Evolutionary conservation across 2,888 invertebrate species (phyloP).

Genomic region (Pristionchus arcanus): DNA sequence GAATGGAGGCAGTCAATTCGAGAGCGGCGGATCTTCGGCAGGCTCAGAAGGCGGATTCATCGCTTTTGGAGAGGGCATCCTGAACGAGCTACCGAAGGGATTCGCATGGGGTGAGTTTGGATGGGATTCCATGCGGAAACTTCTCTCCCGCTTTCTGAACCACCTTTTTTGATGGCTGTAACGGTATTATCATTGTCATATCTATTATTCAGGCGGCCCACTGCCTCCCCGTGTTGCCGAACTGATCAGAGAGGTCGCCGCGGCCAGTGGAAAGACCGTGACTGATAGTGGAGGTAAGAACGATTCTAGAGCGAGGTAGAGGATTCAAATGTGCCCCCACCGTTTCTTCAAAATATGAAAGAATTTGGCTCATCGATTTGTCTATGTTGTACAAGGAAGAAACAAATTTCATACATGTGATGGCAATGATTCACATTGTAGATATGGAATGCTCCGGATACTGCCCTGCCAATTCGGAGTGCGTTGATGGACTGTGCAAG

Average conservation of each 20-base stretch:
- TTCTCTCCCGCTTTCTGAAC: too few species aligned
- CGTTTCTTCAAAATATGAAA: background rate
- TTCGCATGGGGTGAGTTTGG: background rate
- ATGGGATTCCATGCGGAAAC: too few species aligned
- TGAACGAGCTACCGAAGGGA: constrained; percentile 18
- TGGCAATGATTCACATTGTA: constrained; percentile 13
- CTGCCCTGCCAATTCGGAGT: constrained; percentile 74
- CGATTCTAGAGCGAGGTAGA: background rate
- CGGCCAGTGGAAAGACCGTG: background rate
- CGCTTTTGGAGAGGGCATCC: constrained; percentile 52
- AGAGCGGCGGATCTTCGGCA: background rate
- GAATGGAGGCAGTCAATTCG: constrained; percentile 32
- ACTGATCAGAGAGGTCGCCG: background rate
- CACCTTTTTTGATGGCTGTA: too few species aligned
- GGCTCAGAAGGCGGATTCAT: constrained; percentile 53
- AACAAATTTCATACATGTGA: background rate
- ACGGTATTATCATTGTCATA: too few species aligned
- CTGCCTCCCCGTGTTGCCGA: background rate
- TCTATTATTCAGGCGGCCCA: background rate
- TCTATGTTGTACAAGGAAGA: background rate
- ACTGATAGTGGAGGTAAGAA: constrained; percentile 9
- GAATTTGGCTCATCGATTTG: background rate
- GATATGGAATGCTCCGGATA: constrained; percentile 66
- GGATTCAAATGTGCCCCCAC: background rate
- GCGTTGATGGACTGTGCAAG: constrained; percentile 69